These are phyloP conservation scores for Oxygymnocypris stewartii DNA, from an alignment of 2,113 vertebrate species.

Conservation along the genomic window DNA sequence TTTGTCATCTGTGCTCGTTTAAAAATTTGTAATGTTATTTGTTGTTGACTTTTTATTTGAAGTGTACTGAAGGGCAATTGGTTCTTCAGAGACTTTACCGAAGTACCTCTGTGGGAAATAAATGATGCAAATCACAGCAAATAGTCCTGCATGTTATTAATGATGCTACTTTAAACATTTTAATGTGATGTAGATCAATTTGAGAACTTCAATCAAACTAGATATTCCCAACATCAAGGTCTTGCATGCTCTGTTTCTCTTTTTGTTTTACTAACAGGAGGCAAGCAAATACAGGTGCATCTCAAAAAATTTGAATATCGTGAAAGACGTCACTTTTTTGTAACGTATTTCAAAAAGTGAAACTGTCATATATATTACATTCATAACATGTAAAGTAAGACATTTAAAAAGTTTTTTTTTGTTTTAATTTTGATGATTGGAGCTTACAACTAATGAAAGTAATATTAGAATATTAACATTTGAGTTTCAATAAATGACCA, in stretches of 20 bases:
- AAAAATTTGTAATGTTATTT: conserved; percentile 60
- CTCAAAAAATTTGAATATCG: too few relatives aligned
- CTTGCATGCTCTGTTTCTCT: neutral
- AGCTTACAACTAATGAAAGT: too few relatives aligned
- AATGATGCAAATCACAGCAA: conserved; percentile 65
- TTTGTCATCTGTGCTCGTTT: conserved; percentile 49
- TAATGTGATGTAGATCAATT: neutral
- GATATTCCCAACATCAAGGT: neutral
- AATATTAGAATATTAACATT: too few relatives aligned
- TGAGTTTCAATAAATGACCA: too few relatives aligned
- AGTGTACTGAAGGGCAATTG: conserved; percentile 59
- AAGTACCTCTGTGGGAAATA: conserved; percentile 75
- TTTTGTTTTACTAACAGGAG: neutral
- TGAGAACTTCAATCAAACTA: neutral
- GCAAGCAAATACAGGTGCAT: neutral
- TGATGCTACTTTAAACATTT: neutral
- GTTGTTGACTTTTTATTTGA: conserved; percentile 63
- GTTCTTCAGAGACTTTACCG: conserved; percentile 64
- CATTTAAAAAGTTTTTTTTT: too few relatives aligned
- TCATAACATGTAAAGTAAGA: too few relatives aligned
- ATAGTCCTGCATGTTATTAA: neutral
- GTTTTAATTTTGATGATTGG: too few relatives aligned
- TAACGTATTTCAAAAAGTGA: too few relatives aligned
- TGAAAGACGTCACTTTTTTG: too few relatives aligned
- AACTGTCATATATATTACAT: too few relatives aligned